Percentiles rank a stretch among this genome's conserved stretches.
These are phyloP conservation scores for Andrena hattorfiana DNA, from an alignment of 2,888 invertebrate species.

Conservation along the genomic window DNA sequence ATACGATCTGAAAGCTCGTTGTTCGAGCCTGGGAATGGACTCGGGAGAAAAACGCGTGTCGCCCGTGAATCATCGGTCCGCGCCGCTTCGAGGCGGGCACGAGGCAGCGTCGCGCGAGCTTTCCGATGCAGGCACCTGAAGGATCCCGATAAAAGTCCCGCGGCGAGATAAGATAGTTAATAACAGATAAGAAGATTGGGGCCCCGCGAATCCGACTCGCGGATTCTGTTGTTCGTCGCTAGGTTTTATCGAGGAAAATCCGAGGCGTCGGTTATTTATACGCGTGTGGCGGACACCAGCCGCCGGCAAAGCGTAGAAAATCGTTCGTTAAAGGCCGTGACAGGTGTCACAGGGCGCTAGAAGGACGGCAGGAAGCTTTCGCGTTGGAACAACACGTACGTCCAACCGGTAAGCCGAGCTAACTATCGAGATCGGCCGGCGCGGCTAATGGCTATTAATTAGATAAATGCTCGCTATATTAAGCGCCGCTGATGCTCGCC, in stretches of 20 bases:
- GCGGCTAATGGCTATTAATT: conserved; percentile 83
- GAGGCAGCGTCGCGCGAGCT: background rate
- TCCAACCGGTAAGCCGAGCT: conserved; percentile 26
- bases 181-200: no score
- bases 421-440: conserved; percentile 43
- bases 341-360: conserved; percentile 50
- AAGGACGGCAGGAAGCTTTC: conserved; percentile 55
- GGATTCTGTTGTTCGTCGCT: background rate
- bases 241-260: conserved; percentile 1
- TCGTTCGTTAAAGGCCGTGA: conserved; percentile 25
- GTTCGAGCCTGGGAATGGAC: background rate
- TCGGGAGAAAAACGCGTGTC: background rate
- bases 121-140: background rate
- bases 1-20: conserved; percentile 38
- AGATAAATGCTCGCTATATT: conserved; percentile 81
- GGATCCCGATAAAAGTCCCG: background rate
- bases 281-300: background rate
- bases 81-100: background rate
- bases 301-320: conserved; percentile 14
- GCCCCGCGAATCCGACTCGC: no score
- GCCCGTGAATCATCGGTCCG: conserved; percentile 20
- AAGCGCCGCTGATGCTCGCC: conserved; percentile 77
- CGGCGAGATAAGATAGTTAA: no score
- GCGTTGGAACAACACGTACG: conserved; percentile 46
- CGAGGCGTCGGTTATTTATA: conserved; percentile 28